These are phyloP conservation scores for Caenorhabditis afra DNA, from an alignment of 2,888 invertebrate species.

Conservation along the genomic window DNA sequence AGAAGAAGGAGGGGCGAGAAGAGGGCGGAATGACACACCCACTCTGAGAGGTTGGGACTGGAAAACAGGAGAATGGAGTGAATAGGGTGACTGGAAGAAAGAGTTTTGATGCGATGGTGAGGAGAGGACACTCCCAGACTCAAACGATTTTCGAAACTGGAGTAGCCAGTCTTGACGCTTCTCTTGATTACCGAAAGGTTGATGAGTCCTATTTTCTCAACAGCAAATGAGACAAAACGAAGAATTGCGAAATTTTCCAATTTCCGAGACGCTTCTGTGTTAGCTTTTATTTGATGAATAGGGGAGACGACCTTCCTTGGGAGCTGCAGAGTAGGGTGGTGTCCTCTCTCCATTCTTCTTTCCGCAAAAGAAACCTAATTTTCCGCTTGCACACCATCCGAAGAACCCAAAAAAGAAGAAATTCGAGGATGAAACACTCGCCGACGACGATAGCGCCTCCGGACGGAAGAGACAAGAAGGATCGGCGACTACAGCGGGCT, in stretches of 20 bases:
- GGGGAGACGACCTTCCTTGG: constrained; percentile 38
- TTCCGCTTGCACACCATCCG: constrained; percentile 50
- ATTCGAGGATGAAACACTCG: constrained; percentile 10
- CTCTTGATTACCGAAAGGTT: not conserved
- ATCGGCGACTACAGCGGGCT: constrained; percentile 19
- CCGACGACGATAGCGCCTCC: constrained; percentile 12
- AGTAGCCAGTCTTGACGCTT: not conserved
- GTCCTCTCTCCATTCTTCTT: constrained; percentile 23
- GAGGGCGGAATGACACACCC: constrained; percentile 5
- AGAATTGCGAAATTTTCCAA: constrained; percentile 53
- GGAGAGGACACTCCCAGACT: not conserved
- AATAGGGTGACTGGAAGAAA: constrained; percentile 12
- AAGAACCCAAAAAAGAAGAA: constrained; percentile 32
- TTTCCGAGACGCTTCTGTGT: constrained; percentile 53
- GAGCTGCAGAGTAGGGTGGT: constrained; percentile 29
- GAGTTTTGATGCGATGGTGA: not conserved
- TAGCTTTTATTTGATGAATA: constrained; percentile 55
- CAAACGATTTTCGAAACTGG: not conserved
- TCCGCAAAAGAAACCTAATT: constrained; percentile 52
- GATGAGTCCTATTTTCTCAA: not conserved
- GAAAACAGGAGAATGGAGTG: constrained; percentile 6
- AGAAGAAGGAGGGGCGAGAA: constrained; percentile 2
- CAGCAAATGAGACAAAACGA: constrained; percentile 25
- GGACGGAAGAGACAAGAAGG: constrained; percentile 20
- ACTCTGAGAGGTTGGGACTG: constrained; percentile 7